phyloP scores from a whole-genome alignment of 2,888 invertebrate genomes.

The Unio delphinus region DNA sequence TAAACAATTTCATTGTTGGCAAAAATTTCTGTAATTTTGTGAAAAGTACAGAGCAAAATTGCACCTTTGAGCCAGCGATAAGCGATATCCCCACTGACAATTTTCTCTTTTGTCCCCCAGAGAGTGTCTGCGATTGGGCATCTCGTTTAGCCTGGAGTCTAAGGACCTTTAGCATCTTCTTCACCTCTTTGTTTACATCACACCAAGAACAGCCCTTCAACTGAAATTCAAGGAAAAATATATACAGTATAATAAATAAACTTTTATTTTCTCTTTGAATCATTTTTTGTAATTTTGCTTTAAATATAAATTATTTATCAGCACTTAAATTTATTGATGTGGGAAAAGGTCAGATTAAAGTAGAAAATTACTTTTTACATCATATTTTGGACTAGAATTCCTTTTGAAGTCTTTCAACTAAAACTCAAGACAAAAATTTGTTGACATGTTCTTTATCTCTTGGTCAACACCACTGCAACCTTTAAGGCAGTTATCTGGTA shows the following conservation, averaged over 20 bases:
- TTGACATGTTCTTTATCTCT: too few species aligned
- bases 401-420: constrained; percentile 48
- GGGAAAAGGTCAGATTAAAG: too few species aligned
- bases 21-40: too few species aligned
- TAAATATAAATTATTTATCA: too few species aligned
- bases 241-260: too few species aligned
- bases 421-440: background rate
- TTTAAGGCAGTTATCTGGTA: too few species aligned
- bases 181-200: constrained; percentile 46
- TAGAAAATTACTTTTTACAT: background rate
- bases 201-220: constrained; percentile 55
- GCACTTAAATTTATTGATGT: too few species aligned
- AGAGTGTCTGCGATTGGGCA: constrained; percentile 49
- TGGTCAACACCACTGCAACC: too few species aligned
- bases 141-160: constrained; percentile 57
- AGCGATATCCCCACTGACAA: constrained; percentile 69
- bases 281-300: too few species aligned
- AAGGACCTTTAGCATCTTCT: constrained; percentile 59
- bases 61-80: constrained; percentile 69
- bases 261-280: too few species aligned
- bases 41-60: background rate
- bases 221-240: constrained; percentile 13
- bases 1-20: too few species aligned
- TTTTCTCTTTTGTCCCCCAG: constrained; percentile 69
- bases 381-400: constrained; percentile 32